Base-by-base conservation (phyloP, 2,888 invertebrate genomes). In the Gerris lacustris region DNA sequence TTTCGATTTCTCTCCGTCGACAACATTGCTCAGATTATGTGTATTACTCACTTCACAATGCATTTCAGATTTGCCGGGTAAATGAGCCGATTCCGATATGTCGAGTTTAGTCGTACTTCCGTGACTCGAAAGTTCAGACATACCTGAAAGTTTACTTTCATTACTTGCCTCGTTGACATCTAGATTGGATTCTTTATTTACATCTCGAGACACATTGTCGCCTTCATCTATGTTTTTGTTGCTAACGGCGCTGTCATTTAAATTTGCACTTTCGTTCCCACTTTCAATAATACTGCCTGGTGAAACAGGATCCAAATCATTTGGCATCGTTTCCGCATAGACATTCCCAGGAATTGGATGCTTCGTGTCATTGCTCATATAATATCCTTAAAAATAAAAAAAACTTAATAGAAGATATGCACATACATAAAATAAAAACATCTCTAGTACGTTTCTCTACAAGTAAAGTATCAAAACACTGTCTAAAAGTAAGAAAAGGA, bases 241-340 rank as follows among this genome's bases (percentile, higher is more conserved):
- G 71, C 76, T 64, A 75, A 76, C 47, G 74, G 71, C 63, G 15
- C 11, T n/a, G 74, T 76, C 67, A 76, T 77, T 31, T 73, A 79
- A 72, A 64, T 71, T 72, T 68, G 72, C 70, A 44, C 78, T 76
- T 31, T 76, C 76, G 70, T 78, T 75, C 69, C 80, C 81, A 5
- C 78, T 77, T 67, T 76, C 78, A 4, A 86, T 86, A 71, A 88
- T 88, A 0, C 91, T 91, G 72, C 89, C 90, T 0, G 91, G 91
- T 73, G 91, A 91, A 6, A 92, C 88, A 62, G 91, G 90, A 80
- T 92, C 91, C 66, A 92, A 81, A 79, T 92, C 92, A 69, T 86
- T 88, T 0, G 90, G 91, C 43, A 91, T 31, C 31, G 31, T 31
- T 31, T 31, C 31, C 31, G 31, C 31, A 31, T 31, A 31, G 31